phyloP scores from a whole-genome alignment of 1,140 invertebrate genomes.

The Agrilus planipennis region DNA sequence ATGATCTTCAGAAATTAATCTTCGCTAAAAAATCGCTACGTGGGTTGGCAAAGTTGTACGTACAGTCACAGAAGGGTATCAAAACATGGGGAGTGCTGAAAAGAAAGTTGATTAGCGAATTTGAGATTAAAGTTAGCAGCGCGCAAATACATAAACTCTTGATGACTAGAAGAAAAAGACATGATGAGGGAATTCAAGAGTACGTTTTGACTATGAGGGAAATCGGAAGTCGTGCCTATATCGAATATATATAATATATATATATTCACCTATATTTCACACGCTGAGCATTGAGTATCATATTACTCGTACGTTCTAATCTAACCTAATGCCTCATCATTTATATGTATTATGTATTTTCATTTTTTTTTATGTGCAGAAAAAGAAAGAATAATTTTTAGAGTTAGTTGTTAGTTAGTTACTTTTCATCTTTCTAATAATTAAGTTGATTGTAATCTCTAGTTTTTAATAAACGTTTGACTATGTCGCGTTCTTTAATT shows the following conservation, averaged over 20 bases:
- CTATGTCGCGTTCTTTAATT: too few relatives aligned
- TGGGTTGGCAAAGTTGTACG: constrained; percentile 10
- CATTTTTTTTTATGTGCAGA: constrained; percentile 8
- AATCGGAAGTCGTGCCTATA: constrained; percentile 18
- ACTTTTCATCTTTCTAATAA: too few relatives aligned
- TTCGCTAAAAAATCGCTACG: constrained; percentile 14
- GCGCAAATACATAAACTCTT: constrained; percentile 10
- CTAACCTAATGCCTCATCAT: constrained; percentile 18
- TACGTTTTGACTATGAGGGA: constrained; percentile 21
- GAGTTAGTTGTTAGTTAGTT: too few relatives aligned
- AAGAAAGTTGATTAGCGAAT: constrained; percentile 10
- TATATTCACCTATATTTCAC: too few relatives aligned
- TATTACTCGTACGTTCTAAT: too few relatives aligned
- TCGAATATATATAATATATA: constrained; percentile 16
- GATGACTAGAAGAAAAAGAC: constrained; percentile 4
- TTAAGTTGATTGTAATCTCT: too few relatives aligned
- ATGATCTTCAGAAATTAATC: constrained; percentile 12
- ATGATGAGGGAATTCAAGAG: constrained; percentile 14
- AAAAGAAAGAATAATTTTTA: neutral
- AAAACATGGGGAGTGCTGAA: constrained; percentile 10
- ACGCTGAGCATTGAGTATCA: constrained; percentile 25
- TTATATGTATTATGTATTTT: constrained; percentile 10
- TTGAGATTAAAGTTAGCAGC: constrained; percentile 6
- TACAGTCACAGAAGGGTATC: constrained; percentile 9
- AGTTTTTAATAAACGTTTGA: too few relatives aligned